Evolutionary conservation across 2,113 vertebrate genomes (phyloP).

Genomic region (Xiphophorus couchianus): DNA sequence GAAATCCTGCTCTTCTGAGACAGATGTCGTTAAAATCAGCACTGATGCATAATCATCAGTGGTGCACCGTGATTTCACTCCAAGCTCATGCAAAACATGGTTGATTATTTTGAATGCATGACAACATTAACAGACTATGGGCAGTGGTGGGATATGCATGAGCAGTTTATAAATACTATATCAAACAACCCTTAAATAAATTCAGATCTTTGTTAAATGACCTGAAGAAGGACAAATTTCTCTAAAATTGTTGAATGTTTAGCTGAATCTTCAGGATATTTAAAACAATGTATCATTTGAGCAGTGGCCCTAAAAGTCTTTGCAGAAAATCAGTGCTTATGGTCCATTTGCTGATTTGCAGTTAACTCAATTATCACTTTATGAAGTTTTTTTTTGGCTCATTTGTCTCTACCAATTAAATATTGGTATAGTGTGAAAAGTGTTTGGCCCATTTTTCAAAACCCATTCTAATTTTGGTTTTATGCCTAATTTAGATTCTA

Average conservation of each 20-base stretch:
- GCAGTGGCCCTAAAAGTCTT: neutral
- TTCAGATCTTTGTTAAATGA: neutral
- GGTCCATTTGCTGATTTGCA: neutral
- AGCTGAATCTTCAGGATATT: neutral
- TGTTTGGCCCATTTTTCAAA: neutral
- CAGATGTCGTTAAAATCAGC: slow-evolving; percentile 56
- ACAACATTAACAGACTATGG: neutral
- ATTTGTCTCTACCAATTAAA: slow-evolving; percentile 5
- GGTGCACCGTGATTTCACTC: slow-evolving; percentile 17
- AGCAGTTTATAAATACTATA: neutral
- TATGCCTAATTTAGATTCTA: slow-evolving; percentile 8
- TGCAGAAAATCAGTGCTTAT: neutral
- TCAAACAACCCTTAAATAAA: neutral
- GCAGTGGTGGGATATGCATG: too few relatives aligned
- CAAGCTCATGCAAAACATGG: slow-evolving; percentile 17
- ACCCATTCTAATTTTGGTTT: neutral
- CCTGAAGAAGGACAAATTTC: neutral
- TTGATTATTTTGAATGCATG: slow-evolving; percentile 9
- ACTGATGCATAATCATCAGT: slow-evolving; percentile 29
- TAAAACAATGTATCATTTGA: neutral
- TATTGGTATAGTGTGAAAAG: neutral
- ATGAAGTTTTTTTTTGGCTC: neutral
- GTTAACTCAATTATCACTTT: neutral
- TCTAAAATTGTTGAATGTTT: neutral
- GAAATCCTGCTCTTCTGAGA: slow-evolving; percentile 43